These are phyloP conservation scores for Crepidodera aurea DNA, from an alignment of 2,888 invertebrate genomes.

Conservation along the genomic window DNA sequence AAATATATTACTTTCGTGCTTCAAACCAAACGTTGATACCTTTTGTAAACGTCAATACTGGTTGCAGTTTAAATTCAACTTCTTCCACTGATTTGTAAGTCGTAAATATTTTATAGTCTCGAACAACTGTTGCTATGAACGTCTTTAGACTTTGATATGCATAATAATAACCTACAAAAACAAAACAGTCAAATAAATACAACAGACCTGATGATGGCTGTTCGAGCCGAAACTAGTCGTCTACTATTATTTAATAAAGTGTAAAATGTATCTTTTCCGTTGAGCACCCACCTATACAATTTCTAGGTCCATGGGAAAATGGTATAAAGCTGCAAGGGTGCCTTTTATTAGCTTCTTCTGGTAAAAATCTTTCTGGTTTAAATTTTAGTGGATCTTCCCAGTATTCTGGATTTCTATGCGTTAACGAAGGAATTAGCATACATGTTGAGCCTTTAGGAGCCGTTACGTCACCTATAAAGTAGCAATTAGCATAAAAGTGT, in stretches of 20 bases:
- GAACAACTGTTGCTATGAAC: neutral
- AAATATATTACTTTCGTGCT: too few species aligned
- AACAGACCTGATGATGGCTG: too few species aligned
- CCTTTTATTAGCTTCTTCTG: slow-evolving; percentile 58
- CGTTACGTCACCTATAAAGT: neutral
- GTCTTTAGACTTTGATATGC: neutral
- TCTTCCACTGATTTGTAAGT: neutral
- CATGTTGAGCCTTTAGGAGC: neutral
- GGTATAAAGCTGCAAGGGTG: neutral
- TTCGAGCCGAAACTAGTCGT: too few species aligned
- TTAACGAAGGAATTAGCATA: neutral
- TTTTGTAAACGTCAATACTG: neutral
- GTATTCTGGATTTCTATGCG: neutral
- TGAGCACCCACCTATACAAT: slow-evolving; percentile 6
- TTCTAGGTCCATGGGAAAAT: neutral
- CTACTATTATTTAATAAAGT: too few species aligned
- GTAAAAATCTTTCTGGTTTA: slow-evolving; percentile 67
- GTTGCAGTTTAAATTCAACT: neutral
- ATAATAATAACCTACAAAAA: neutral
- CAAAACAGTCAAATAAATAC: too few species aligned
- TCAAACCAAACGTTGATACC: neutral
- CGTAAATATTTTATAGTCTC: neutral
- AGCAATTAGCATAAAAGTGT: too few species aligned
- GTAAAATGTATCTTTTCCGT: too few species aligned
- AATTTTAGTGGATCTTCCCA: slow-evolving; percentile 67